These are phyloP conservation scores for Otus sunia DNA, from an alignment of 2,113 vertebrate genomes.

Conservation along the genomic window DNA sequence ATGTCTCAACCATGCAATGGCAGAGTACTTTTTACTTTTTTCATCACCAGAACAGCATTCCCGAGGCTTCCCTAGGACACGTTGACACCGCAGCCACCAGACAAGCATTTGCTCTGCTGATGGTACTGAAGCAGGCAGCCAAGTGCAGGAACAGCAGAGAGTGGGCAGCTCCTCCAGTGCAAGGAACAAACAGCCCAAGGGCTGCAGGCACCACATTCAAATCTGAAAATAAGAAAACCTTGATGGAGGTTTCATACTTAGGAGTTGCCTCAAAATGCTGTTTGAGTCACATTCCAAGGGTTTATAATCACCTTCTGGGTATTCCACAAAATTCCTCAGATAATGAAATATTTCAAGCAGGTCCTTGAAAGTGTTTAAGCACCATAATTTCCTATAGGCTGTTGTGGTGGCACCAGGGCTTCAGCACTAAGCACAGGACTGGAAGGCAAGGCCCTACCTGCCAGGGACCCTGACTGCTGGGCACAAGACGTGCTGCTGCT, in stretches of 20 bases:
- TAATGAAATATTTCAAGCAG: constrained; percentile 40
- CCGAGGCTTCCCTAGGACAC: neutral
- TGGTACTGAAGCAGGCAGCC: neutral
- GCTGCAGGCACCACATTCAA: neutral
- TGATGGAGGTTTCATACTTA: neutral
- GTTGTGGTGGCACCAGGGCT: neutral
- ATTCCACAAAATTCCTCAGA: constrained; percentile 50
- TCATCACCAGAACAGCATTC: neutral
- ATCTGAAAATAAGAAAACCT: neutral
- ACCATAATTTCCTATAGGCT: neutral
- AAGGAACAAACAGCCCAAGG: neutral
- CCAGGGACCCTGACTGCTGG: neutral
- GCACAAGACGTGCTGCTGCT: neutral
- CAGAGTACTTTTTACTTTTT: neutral
- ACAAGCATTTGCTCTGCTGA: neutral
- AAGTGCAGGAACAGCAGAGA: neutral
- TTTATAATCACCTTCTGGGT: constrained; percentile 17
- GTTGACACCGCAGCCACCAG: neutral
- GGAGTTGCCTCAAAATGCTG: neutral
- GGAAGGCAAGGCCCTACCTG: neutral
- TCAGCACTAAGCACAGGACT: neutral
- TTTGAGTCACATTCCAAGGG: constrained; percentile 3
- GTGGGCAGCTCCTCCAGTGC: neutral
- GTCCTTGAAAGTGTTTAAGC: neutral
- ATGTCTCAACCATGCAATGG: accelerated